These are phyloP conservation scores for Siniperca chuatsi DNA, from an alignment of 2,113 vertebrate species.

Conservation along the genomic window DNA sequence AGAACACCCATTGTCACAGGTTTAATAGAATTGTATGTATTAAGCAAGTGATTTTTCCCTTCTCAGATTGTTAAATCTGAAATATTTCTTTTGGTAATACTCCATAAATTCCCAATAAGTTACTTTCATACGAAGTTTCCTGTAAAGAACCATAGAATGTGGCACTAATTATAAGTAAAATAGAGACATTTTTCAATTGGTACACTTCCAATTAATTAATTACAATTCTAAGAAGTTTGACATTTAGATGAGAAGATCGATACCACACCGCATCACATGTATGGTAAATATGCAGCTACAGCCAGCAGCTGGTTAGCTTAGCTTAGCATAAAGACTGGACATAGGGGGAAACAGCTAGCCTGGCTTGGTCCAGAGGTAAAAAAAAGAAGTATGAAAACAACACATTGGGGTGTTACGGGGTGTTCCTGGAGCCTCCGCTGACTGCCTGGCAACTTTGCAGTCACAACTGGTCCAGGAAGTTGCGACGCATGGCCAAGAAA, in stretches of 20 bases:
- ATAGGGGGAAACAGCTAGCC: neutral
- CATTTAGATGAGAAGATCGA: neutral
- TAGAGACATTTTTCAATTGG: too few species aligned
- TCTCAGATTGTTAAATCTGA: neutral
- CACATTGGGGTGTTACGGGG: too few species aligned
- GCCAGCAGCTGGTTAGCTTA: neutral
- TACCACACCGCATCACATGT: neutral
- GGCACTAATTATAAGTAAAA: too few species aligned
- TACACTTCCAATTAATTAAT: neutral
- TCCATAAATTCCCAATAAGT: neutral
- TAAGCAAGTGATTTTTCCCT: neutral
- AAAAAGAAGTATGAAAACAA: neutral
- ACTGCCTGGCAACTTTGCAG: neutral
- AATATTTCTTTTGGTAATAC: neutral
- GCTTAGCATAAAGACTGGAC: neutral
- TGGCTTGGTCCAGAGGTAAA: neutral
- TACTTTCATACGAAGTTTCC: neutral
- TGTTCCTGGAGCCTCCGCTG: neutral
- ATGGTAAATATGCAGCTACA: too few species aligned
- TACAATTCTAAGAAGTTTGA: neutral
- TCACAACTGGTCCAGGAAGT: neutral
- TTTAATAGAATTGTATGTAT: neutral
- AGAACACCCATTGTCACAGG: neutral
- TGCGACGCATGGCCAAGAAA: neutral
- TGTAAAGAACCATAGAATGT: neutral